Conservation (phyloP, 2,888 invertebrate species). For the Escarpia spicata region DNA sequence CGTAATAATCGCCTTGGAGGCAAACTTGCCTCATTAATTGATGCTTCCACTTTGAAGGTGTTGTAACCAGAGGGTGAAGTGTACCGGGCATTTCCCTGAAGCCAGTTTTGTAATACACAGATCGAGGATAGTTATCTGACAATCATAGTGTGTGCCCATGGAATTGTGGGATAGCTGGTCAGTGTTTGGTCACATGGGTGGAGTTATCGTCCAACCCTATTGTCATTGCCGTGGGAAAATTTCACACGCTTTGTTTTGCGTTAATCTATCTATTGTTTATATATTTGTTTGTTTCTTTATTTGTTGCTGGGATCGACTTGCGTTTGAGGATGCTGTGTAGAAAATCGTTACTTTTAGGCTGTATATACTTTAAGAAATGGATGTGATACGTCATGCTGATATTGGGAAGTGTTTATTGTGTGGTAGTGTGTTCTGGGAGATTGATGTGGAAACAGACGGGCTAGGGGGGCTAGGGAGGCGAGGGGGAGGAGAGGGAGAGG, state of each 20-base stretch:
- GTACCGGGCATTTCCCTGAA: background rate
- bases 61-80: background rate
- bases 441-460: background rate
- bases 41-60: conserved; percentile 3
- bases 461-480: background rate
- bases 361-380: too few species aligned
- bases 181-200: too few species aligned
- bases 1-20: conserved; percentile 6
- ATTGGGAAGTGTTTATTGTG: background rate
- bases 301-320: too few species aligned
- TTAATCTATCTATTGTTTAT: too few species aligned
- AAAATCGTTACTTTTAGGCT: too few species aligned
- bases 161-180: background rate
- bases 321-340: too few species aligned
- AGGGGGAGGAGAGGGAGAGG: background rate
- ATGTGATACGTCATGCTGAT: too few species aligned
- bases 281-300: too few species aligned
- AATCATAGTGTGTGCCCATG: background rate
- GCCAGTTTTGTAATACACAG: background rate
- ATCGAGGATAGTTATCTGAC: background rate
- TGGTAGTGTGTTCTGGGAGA: background rate
- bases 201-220: too few species aligned
- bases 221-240: too few species aligned
- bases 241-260: too few species aligned
- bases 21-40: conserved; percentile 13